These are phyloP conservation scores for Erythrolamprus reginae DNA, from an alignment of 2,113 vertebrate genomes.

Conservation along the genomic window DNA sequence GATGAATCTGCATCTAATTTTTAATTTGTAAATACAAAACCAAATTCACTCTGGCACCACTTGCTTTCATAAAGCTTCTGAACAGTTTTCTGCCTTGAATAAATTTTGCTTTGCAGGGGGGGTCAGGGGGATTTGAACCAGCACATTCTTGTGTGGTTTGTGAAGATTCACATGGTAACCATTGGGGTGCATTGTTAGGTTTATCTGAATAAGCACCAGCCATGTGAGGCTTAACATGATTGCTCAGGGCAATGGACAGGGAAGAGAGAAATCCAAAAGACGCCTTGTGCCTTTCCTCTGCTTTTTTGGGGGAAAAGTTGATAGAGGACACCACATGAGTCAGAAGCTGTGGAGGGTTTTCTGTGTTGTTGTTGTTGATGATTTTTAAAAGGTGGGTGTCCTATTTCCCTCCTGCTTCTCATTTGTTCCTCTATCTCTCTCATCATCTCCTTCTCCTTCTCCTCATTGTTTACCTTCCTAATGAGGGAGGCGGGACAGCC, in stretches of 20 bases:
- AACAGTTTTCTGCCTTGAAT: conserved; percentile 90
- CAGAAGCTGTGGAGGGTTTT: conserved; percentile 56
- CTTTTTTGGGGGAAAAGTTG: conserved; percentile 56
- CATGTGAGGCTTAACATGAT: conserved; percentile 92
- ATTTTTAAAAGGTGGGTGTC: conserved; percentile 69
- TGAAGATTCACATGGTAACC: conserved; percentile 98
- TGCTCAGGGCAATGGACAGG: conserved; percentile 83
- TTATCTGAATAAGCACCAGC: conserved; percentile 95
- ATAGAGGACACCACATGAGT: conserved; percentile 58
- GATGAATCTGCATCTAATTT: conserved; percentile 72
- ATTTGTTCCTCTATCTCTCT: conserved; percentile 88
- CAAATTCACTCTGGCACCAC: conserved; percentile 72
- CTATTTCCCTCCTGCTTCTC: conserved; percentile 79
- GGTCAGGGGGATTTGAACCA: conserved; percentile 91
- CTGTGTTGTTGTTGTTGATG: background rate
- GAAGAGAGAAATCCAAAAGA: conserved; percentile 76
- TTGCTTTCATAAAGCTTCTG: conserved; percentile 75
- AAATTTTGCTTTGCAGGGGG: conserved; percentile 80
- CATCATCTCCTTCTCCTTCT: conserved; percentile 79
- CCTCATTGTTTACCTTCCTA: conserved; percentile 99
- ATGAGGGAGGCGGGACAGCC: conserved; percentile 93
- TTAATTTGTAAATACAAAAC: conserved; percentile 78
- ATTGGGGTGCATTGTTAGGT: conserved; percentile 84
- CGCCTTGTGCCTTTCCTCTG: conserved; percentile 64
- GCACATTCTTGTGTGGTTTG: conserved; percentile 95